Evolutionary conservation across 2,113 vertebrate species (phyloP).

Genomic region (Rhinichthys klamathensis): DNA sequence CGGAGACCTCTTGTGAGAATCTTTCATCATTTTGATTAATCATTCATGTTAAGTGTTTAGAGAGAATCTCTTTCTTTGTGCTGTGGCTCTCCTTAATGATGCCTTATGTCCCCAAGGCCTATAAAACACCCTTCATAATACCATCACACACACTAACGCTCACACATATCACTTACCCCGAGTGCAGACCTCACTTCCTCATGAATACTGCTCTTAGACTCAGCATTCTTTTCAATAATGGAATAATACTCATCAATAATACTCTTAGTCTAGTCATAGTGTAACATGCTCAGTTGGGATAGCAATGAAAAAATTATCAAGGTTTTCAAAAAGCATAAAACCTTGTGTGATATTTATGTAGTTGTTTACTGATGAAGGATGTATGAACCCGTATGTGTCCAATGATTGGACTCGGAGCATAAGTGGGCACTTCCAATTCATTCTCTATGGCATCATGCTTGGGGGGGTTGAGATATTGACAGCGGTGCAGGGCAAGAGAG

Average conservation of each 20-base stretch:
- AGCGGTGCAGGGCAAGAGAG: neutral
- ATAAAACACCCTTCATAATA: slow-evolving; percentile 19
- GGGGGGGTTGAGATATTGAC: neutral
- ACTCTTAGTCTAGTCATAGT: neutral
- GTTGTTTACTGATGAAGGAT: neutral
- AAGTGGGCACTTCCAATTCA: neutral
- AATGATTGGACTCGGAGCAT: neutral
- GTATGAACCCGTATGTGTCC: neutral
- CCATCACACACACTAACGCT: slow-evolving; percentile 6
- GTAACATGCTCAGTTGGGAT: neutral
- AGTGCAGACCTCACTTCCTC: neutral
- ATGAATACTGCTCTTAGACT: slow-evolving; percentile 21
- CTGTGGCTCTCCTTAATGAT: neutral
- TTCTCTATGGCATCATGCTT: neutral
- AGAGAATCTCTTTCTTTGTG: neutral
- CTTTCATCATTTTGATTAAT: slow-evolving; percentile 29
- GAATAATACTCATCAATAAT: slow-evolving; percentile 2
- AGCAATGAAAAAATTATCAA: slow-evolving; percentile 1
- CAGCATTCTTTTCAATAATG: neutral
- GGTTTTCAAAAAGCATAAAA: slow-evolving; percentile 14
- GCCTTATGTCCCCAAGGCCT: neutral
- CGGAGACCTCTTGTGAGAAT: neutral
- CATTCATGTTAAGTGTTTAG: slow-evolving; percentile 26
- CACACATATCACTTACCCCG: slow-evolving; percentile 16
- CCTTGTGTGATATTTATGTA: neutral